Base-by-base conservation (phyloP, 1,140 invertebrate species). In the Centruroides sculpturatus region DNA sequence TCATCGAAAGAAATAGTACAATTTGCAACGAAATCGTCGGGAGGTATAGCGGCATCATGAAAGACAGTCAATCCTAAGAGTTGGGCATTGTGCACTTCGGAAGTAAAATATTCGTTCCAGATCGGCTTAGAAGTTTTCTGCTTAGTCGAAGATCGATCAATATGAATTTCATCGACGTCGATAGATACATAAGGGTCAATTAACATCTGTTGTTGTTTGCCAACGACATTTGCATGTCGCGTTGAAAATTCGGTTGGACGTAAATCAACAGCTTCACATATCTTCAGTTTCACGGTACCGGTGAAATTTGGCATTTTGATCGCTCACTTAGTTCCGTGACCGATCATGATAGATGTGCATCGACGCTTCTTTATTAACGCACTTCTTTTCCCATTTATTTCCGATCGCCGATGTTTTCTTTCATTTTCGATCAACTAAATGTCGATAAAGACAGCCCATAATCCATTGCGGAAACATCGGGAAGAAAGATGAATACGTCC, bases 201-300 rank as follows among this genome's bases (percentile, higher is more conserved):
- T 59, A 86, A 83, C 57, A 67, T 62, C 1, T 51, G 55, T 36
- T 71, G 72, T 48, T 69, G 65, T 74, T 87, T 86, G 68, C 85
- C 85, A 12, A 72, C 82, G 77, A 86, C 82, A 74, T 83, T 83
- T 83, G 84, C 65, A 69, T 76, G 74, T 70, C 92, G 80, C 76
- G 87, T 92, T 75, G 96, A 92, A 80, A 92, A 98, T 80, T 98
- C 94, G 66, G 97, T 99, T 65, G 94, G 94, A 76, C 87, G 83
- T 66, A 99, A 84, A 72, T 94, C 91, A 67, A 84, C 83, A 68
- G 96, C 97, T 81, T 99, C 94, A 79, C 92, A 92, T 77, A 99
- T 85, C 81, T 92, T 91, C 70, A 99, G 82, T 73, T 89, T 90
- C 73, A 98, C 81, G 72, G 86, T 93, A 70, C 96, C 97, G 77